Base-by-base conservation (phyloP, 1,140 invertebrate species). In the Frieseomelitta varia region DNA sequence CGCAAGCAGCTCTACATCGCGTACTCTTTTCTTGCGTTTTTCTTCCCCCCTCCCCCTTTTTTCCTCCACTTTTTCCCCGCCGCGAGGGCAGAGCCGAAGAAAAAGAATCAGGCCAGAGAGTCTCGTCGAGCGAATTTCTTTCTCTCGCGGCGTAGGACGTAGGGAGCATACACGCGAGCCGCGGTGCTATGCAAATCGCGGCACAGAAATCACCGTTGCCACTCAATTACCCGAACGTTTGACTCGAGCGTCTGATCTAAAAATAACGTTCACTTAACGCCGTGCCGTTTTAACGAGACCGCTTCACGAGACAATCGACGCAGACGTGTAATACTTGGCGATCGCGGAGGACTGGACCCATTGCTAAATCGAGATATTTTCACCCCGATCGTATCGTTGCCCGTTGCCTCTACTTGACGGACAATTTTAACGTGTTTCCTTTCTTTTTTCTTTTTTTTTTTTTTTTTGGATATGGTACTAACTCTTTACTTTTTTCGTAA, bases 71-170 rank as follows among this genome's bases (percentile, higher is more conserved):
- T 81, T 87, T 24, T 4, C 34, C 34, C 15, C n/a, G 65, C 19
- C 17, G 69, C 81, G 79, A 86, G 65, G 84, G 51, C 47, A 51
- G 39, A 47, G 34, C 53, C 34, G 67, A 67, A 67, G 58, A 72
- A 82, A 89, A 89, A 84, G 82, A 90, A 90, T 89, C 79, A 87
- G 88, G 88, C 84, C 88, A 83, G 58, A 77, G 58, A 27, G 51
- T 72, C 69, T 63, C 87, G 74, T 34, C 56, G 68, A n/a, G 74
- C 56, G 71, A 76, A 82, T 82, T 90, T 90, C 88, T 90, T 90
- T 90, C 21, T 27, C 39, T 47, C 39, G 39, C 6, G 39, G 39
- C 39, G 39, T 8, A 8, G 39, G 39, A n/a, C n/a, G n/a, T n/a
- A n/a, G n/a, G n/a, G 39, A 6, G 8, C 39, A 47, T 8, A 65